Percentiles rank a stretch among this genome's conserved stretches.
Evolutionary conservation across 2,797 vertebrate genomes (phyloP).

Genomic region (Percopsis omiscomaycus): DNA sequence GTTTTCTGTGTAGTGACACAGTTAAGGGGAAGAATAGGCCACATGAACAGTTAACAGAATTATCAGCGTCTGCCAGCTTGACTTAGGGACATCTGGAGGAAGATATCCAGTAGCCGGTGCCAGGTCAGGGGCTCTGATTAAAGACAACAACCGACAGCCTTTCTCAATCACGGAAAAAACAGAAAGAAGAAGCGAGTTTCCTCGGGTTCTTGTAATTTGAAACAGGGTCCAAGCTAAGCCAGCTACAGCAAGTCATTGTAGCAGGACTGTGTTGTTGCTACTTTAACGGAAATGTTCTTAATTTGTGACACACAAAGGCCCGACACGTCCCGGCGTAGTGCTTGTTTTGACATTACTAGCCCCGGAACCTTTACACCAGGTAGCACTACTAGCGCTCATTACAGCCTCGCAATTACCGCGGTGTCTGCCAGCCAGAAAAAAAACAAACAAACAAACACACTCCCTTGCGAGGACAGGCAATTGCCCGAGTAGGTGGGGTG

Average conservation of each 20-base stretch:
- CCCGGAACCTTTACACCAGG: not conserved
- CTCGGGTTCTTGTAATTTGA: not conserved
- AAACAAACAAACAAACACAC: not conserved
- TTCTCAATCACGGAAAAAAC: conserved; percentile 25
- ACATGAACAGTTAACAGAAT: conserved; percentile 36
- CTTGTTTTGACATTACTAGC: not conserved
- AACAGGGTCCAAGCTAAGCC: not conserved
- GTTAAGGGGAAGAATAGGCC: not conserved
- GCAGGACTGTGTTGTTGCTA: not conserved
- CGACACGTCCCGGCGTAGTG: not conserved
- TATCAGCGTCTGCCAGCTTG: conserved; percentile 10
- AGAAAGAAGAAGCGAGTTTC: conserved; percentile 6
- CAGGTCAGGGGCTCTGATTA: conserved; percentile 11
- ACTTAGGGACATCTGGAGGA: conserved; percentile 46
- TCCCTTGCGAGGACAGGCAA: not conserved
- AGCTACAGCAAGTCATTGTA: not conserved
- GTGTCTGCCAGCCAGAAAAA: not conserved
- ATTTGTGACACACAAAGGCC: not conserved
- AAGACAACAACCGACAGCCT: conserved; percentile 10
- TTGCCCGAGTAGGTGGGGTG: no score
- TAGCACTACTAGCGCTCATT: not conserved
- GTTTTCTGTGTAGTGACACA: no score
- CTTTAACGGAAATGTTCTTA: not conserved
- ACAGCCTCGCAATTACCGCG: not conserved
- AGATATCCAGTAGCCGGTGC: conserved; percentile 30